phyloP scores from a whole-genome alignment of 1,140 invertebrate genomes.

The Sitobion miscanthi region DNA sequence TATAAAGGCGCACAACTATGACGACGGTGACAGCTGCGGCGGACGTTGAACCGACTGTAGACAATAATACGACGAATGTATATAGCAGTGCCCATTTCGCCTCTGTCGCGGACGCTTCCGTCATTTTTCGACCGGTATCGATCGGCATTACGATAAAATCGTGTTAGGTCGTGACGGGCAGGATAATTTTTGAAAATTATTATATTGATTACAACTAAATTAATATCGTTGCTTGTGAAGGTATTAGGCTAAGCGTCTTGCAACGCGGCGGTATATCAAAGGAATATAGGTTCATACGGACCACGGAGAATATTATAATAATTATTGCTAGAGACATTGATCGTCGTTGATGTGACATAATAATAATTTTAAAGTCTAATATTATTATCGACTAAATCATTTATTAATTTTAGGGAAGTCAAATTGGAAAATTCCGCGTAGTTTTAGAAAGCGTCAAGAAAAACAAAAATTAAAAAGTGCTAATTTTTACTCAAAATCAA shows the following conservation, averaged over 20 bases:
- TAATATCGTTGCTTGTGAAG: not conserved
- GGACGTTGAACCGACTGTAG: constrained; percentile 32
- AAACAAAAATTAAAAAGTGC: no score
- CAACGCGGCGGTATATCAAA: no score
- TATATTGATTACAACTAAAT: not conserved
- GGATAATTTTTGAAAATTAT: not conserved
- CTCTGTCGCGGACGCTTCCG: not conserved
- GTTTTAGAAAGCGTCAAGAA: no score
- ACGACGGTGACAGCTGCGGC: constrained; percentile 11
- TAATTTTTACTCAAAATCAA: no score
- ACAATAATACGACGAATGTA: not conserved
- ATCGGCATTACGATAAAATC: not conserved
- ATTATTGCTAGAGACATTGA: no score
- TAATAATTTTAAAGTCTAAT: not conserved
- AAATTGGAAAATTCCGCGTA: no score
- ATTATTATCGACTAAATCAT: no score
- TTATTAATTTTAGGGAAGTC: no score
- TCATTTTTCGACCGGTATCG: not conserved
- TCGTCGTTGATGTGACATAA: not conserved
- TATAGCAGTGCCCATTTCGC: not conserved
- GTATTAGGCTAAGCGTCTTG: no score
- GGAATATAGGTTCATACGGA: no score
- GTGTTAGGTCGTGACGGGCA: not conserved
- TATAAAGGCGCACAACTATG: constrained; percentile 12
- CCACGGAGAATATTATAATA: no score